These are phyloP conservation scores for Onychomys torridus DNA, from an alignment of 2,797 vertebrate genomes.

Conservation along the genomic window DNA sequence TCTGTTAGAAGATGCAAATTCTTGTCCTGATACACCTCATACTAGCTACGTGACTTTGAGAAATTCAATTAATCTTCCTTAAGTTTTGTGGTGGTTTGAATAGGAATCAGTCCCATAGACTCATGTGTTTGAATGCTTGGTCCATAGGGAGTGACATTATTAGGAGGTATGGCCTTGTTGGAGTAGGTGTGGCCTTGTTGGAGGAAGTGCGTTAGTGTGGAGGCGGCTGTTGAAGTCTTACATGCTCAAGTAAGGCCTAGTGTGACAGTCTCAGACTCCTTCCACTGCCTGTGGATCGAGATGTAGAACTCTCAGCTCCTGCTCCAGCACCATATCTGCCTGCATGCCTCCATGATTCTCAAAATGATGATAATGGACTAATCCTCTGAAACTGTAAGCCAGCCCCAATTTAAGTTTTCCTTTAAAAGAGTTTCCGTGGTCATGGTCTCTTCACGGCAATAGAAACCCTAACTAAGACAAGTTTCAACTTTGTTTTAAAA, in stretches of 20 bases:
- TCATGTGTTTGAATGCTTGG: not conserved
- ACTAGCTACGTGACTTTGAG: not conserved
- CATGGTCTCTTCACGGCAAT: not conserved
- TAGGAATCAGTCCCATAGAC: not conserved
- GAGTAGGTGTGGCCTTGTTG: not conserved
- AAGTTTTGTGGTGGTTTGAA: not conserved
- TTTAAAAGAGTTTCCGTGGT: not conserved
- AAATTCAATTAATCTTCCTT: not conserved
- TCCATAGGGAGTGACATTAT: not conserved
- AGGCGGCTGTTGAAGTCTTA: not conserved
- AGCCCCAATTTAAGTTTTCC: not conserved
- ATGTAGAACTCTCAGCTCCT: not conserved
- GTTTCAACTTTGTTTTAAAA: conserved; percentile 34
- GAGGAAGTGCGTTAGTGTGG: not conserved
- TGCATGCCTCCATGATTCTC: not conserved
- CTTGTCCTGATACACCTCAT: not conserved
- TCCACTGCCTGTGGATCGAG: not conserved
- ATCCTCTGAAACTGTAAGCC: not conserved
- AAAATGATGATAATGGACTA: not conserved
- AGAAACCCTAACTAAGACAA: not conserved
- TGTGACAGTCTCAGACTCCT: not conserved
- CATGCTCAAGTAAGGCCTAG: not conserved
- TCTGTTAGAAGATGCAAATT: not conserved
- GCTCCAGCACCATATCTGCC: not conserved
- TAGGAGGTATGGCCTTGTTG: not conserved